Percentiles rank a stretch among this genome's conserved stretches.
Conservation (phyloP, 2,797 vertebrate genomes). For the Acrocephalus scirpaceus region DNA sequence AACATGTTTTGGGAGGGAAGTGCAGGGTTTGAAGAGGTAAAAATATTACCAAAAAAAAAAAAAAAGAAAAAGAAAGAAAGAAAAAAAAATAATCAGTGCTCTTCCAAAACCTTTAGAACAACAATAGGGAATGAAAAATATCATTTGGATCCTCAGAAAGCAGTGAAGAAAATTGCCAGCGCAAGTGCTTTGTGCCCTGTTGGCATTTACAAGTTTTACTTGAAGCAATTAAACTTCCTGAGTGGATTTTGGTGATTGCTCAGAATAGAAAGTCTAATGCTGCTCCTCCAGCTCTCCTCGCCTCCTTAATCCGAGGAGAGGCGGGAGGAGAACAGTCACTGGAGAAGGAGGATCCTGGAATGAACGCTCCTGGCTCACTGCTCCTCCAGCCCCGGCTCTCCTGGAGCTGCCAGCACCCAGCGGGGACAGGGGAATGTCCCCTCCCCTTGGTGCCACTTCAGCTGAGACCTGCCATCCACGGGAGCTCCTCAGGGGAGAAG, state of each 20-base stretch:
- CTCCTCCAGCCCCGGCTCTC: not conserved
- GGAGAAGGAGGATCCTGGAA: not conserved
- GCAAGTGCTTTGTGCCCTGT: not conserved
- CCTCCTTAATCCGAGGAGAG: not conserved
- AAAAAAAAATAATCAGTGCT: not conserved
- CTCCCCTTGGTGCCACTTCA: not conserved
- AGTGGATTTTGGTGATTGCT: not conserved
- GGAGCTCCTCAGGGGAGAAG: not conserved
- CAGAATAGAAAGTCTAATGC: not conserved
- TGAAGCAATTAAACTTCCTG: constrained; percentile 41
- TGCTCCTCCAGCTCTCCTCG: not conserved
- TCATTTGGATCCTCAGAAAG: not conserved
- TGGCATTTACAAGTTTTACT: constrained; percentile 1
- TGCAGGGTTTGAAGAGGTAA: not conserved
- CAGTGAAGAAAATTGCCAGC: not conserved
- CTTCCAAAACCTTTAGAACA: not conserved
- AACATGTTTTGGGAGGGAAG: not conserved
- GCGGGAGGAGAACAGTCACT: not conserved
- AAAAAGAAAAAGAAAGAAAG: fast-evolving
- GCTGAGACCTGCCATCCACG: not conserved
- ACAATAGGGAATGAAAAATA: not conserved
- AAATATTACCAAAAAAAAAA: not conserved
- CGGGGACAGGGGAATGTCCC: not conserved
- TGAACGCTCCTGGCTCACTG: not conserved
- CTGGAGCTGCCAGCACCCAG: not conserved